phyloP scores from a whole-genome alignment of 1,140 invertebrate species.

The Metaphire vulgaris region DNA sequence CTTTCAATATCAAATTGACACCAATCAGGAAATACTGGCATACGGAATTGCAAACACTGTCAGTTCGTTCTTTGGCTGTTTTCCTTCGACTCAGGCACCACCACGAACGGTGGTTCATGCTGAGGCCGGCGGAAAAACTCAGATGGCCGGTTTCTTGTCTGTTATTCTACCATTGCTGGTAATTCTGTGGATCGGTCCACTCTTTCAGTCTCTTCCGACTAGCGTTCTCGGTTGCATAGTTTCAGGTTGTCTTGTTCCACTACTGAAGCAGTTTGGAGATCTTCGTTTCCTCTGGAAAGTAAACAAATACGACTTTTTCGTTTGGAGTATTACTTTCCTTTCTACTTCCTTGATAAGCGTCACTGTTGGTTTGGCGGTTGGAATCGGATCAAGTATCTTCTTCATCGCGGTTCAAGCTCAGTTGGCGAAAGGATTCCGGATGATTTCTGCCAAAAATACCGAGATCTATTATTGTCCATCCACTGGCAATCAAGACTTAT shows the following conservation, averaged over 20 bases:
- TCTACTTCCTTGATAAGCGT: slow-evolving; percentile 46
- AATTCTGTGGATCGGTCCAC: slow-evolving; percentile 51
- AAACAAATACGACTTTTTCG: slow-evolving; percentile 47
- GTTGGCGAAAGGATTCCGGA: slow-evolving; percentile 32
- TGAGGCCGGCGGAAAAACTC: slow-evolving; percentile 37
- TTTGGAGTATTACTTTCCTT: slow-evolving; percentile 47
- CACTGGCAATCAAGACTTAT: not conserved
- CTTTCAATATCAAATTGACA: slow-evolving; percentile 33
- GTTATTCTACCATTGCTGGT: slow-evolving; percentile 53
- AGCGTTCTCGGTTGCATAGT: slow-evolving; percentile 46
- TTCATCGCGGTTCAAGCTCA: slow-evolving; percentile 47
- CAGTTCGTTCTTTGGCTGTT: slow-evolving; percentile 37
- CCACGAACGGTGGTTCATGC: slow-evolving; percentile 37
- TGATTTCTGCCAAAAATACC: not conserved
- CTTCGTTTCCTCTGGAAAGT: slow-evolving; percentile 43
- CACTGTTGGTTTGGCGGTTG: slow-evolving; percentile 43
- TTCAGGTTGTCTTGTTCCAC: slow-evolving; percentile 44
- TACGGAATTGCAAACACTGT: slow-evolving; percentile 36
- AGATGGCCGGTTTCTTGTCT: slow-evolving; percentile 41
- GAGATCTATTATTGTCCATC: slow-evolving; percentile 16
- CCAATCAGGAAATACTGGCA: slow-evolving; percentile 42
- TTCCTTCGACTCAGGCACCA: slow-evolving; percentile 35
- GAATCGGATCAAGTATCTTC: slow-evolving; percentile 42
- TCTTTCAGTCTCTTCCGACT: slow-evolving; percentile 51
- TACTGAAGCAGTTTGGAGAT: slow-evolving; percentile 45